These are phyloP conservation scores for Callyntrura sp. DNA, from an alignment of 2,888 invertebrate species.

Conservation along the genomic window DNA sequence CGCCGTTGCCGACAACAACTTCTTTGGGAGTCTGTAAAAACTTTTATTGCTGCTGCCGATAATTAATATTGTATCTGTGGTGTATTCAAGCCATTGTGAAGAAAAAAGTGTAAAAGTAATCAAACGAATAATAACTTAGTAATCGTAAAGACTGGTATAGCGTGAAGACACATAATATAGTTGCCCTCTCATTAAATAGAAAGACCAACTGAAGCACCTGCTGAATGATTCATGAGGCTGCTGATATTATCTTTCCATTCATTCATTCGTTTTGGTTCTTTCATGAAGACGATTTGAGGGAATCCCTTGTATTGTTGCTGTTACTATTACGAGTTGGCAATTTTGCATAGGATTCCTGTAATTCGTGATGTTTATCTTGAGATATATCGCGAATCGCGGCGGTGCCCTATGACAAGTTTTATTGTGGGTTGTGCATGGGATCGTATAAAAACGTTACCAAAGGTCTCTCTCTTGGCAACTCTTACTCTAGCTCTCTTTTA, in stretches of 20 bases:
- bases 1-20: background rate
- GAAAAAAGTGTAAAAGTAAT: slow-evolving; percentile 24
- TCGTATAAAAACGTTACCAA: background rate
- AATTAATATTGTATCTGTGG: background rate
- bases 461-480: background rate
- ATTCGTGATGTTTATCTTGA: slow-evolving; percentile 12
- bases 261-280: slow-evolving; percentile 16
- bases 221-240: slow-evolving; percentile 59
- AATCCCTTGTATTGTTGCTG: background rate
- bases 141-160: background rate
- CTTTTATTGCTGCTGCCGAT: background rate
- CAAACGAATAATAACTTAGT: background rate
- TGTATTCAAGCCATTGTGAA: background rate
- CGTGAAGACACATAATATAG: background rate
- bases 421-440: background rate
- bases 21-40: background rate
- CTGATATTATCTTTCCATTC: slow-evolving; percentile 33
- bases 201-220: background rate
- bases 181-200: slow-evolving; percentile 16
- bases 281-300: background rate
- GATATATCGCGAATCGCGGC: background rate
- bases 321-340: background rate
- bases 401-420: slow-evolving; percentile 31
- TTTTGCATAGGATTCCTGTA: background rate
- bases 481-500: background rate